Conservation (phyloP, 2,888 invertebrate species). For the Zonitis immaculata region DNA sequence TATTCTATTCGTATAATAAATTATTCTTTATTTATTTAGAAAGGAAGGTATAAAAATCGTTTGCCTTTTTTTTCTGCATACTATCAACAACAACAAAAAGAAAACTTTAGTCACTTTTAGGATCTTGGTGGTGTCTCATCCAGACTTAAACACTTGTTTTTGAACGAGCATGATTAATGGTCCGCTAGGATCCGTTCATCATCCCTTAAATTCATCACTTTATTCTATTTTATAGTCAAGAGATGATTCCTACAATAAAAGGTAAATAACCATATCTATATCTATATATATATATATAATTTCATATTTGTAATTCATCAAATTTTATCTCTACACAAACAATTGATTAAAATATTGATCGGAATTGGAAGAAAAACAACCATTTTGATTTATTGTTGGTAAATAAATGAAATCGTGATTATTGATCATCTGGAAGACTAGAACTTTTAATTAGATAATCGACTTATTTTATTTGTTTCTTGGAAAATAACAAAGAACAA, state of each 20-base stretch:
- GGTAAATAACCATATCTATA: neutral
- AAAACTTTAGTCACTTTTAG: slow-evolving; percentile 32
- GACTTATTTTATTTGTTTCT: too few species aligned
- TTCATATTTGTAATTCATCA: neutral
- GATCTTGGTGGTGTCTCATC: slow-evolving; percentile 30
- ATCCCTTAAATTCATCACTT: slow-evolving; percentile 31
- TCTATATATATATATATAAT: neutral
- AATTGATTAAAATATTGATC: too few species aligned
- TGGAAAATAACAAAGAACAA: too few species aligned
- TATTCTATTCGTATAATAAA: slow-evolving; percentile 2
- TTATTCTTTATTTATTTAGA: too few species aligned
- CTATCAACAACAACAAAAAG: slow-evolving; percentile 6
- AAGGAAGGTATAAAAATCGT: slow-evolving; percentile 8
- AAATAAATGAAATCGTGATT: too few species aligned
- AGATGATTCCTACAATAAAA: slow-evolving; percentile 3
- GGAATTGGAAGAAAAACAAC: too few species aligned
- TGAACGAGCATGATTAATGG: slow-evolving; percentile 34
- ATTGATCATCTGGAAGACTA: too few species aligned
- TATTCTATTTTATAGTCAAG: slow-evolving; percentile 8
- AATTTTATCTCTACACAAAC: neutral
- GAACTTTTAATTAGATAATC: too few species aligned
- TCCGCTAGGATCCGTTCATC: slow-evolving; percentile 27
- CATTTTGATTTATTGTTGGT: too few species aligned
- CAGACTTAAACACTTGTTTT: slow-evolving; percentile 35
- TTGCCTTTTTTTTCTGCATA: neutral